phyloP scores from a whole-genome alignment of 2,113 vertebrate species.

The Microcebus jonahi region DNA sequence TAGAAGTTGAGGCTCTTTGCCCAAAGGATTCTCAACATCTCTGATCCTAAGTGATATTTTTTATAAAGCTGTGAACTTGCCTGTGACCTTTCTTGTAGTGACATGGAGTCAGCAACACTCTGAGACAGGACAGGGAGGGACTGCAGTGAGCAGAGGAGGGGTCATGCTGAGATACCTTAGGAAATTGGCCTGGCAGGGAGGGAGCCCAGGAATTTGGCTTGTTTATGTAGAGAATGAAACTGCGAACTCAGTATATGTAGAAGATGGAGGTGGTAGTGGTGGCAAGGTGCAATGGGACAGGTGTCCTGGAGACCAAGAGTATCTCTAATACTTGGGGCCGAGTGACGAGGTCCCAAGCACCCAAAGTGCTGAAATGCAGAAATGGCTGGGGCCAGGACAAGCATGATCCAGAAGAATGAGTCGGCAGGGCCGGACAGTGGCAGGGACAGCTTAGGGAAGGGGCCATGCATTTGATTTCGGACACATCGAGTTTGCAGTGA shows the following conservation, averaged over 20 bases:
- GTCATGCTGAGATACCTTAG: background rate
- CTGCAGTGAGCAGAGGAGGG: too few species aligned
- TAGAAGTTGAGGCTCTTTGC: background rate
- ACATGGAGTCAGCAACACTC: background rate
- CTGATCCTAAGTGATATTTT: background rate
- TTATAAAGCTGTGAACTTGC: background rate
- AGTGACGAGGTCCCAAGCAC: background rate
- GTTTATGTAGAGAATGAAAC: background rate
- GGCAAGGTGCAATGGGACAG: background rate
- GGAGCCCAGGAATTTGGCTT: background rate
- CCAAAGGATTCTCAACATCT: background rate
- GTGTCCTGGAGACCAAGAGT: background rate
- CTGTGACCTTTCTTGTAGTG: background rate
- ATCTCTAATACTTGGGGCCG: background rate
- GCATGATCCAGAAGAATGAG: background rate
- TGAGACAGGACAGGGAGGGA: background rate
- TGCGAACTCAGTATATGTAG: background rate
- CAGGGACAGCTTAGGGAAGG: background rate
- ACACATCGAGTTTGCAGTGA: background rate
- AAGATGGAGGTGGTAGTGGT: too few species aligned
- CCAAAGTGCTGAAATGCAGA: background rate
- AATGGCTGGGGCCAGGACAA: background rate
- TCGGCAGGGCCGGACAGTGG: background rate
- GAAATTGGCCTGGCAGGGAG: background rate
- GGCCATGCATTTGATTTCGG: background rate